A percentile compares a stretch with the other conserved stretches of the same genome.
Conservation (phyloP, 2,888 invertebrate genomes). For the Papilio gigon region DNA sequence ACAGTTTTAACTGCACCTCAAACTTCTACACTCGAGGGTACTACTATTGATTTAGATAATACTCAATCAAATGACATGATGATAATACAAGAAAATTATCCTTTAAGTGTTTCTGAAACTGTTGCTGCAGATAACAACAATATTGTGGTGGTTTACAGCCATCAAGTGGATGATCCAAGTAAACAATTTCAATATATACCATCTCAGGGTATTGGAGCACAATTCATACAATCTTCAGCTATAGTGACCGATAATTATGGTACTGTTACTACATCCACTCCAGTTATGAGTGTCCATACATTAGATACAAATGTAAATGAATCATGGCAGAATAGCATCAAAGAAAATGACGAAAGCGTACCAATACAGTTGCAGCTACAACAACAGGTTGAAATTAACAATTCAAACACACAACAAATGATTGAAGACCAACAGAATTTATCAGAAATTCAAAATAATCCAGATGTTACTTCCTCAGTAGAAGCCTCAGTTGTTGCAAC, state of each 20-base stretch:
- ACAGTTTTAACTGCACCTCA: constrained; percentile 68
- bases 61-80: constrained; percentile 84
- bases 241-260: constrained; percentile 74
- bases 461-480: constrained; percentile 33
- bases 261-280: constrained; percentile 71
- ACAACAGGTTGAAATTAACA: constrained; percentile 6
- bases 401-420: constrained; percentile 12
- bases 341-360: constrained; percentile 52
- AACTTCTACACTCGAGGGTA: constrained; percentile 56
- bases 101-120: constrained; percentile 79
- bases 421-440: constrained; percentile 43
- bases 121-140: constrained; percentile 81
- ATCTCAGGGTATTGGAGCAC: constrained; percentile 65
- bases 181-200: constrained; percentile 80
- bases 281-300: constrained; percentile 74
- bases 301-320: constrained; percentile 61
- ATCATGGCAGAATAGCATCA: constrained; percentile 61
- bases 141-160: constrained; percentile 85
- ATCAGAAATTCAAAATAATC: constrained; percentile 41
- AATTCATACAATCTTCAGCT: constrained; percentile 70
- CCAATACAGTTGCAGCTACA: constrained; percentile 48
- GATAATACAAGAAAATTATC: constrained; percentile 84
- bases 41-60: constrained; percentile 71
- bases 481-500: background rate
- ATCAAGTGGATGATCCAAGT: constrained; percentile 80